Base-by-base conservation (phyloP, 2,888 invertebrate species). In the Hypselothyrea guttata region DNA sequence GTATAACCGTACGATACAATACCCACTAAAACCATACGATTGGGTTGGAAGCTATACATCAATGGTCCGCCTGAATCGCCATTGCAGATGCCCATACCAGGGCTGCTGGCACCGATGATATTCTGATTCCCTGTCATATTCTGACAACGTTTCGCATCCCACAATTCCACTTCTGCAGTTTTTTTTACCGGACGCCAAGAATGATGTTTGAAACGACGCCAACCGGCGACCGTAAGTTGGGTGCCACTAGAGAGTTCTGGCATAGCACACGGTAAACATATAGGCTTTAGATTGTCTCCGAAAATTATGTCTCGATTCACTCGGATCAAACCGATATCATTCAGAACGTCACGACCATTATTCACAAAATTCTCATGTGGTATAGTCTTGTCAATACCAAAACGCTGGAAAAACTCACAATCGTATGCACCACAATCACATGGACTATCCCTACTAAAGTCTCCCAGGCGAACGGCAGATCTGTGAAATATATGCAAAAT, bases 1-100 rank as follows among this genome's bases (percentile, higher is more conserved):
- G 1, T 0, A n/a, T 1, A 2, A 7, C 37, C 37, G n/a, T 11
- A 38, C 1, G 37, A 38, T 0, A 38, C n/a, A 16, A 38, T 16
- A 0, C 38, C 38, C n/a, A 9, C 7, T 9, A 38, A 18, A 4
- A 28, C 8, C 41, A 41, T 41, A 1, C 9, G 8, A 0, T 7
- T 8, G 9, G 2, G 9, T 1, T 12, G 1, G 15, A 41, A 28
- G 1, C 8, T 12, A 7, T 13, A 1, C 41, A 41, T 41, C 3
- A 41, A 11, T 2, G 41, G 41, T 2, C 41, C 41, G 9, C 41
- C 41, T 12, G 41, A 41, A 22, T 41, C 41, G 8, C 41, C 41
- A 28, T 13, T 12, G 9, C 41, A 38, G 5, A 18, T 1, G 18
- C n/a, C 16, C 16, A 2, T 0, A 2, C 11, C 11, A 1, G 1